Percentiles rank a stretch among this genome's conserved stretches.
phyloP scores from a whole-genome alignment of 2,113 vertebrate species.

The Prionailurus viverrinus region DNA sequence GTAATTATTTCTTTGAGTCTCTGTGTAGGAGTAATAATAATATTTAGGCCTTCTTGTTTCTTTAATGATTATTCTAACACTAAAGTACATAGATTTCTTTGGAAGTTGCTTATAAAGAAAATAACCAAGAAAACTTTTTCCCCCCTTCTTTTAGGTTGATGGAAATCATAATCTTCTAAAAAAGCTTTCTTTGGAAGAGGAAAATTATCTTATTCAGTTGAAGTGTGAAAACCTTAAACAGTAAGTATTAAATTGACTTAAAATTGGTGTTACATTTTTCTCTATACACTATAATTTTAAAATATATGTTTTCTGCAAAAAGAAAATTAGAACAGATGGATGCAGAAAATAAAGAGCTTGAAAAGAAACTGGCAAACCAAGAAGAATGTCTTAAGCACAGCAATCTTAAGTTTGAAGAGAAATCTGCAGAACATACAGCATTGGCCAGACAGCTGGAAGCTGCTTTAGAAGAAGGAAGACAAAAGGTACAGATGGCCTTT shows the following conservation, averaged over 20 bases:
- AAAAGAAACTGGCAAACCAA: slow-evolving; percentile 88
- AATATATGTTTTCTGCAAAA: slow-evolving; percentile 70
- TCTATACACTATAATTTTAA: slow-evolving; percentile 28
- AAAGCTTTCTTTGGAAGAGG: slow-evolving; percentile 87
- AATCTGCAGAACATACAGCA: slow-evolving; percentile 87
- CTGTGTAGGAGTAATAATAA: slow-evolving; percentile 27
- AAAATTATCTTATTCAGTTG: slow-evolving; percentile 87
- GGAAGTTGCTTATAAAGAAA: slow-evolving; percentile 56
- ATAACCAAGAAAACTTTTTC: not conserved
- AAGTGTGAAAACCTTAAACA: slow-evolving; percentile 89
- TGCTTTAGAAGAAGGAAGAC: slow-evolving; percentile 89
- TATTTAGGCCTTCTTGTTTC: not conserved
- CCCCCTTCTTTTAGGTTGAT: slow-evolving; percentile 82
- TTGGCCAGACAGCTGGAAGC: slow-evolving; percentile 90
- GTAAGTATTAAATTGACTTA: slow-evolving; percentile 84
- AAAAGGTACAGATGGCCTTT: slow-evolving; percentile 88
- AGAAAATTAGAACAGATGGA: slow-evolving; percentile 90
- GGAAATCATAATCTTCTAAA: slow-evolving; percentile 79
- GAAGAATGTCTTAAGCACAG: slow-evolving; percentile 89
- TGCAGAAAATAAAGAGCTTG: slow-evolving; percentile 90
- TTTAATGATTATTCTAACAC: slow-evolving; percentile 31
- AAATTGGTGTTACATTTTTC: slow-evolving; percentile 43
- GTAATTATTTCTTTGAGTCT: slow-evolving; percentile 29
- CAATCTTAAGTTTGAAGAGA: slow-evolving; percentile 89
- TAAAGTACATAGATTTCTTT: slow-evolving; percentile 30